These are phyloP conservation scores for Adelosebastes latens DNA, from an alignment of 2,797 vertebrate genomes.

Conservation along the genomic window DNA sequence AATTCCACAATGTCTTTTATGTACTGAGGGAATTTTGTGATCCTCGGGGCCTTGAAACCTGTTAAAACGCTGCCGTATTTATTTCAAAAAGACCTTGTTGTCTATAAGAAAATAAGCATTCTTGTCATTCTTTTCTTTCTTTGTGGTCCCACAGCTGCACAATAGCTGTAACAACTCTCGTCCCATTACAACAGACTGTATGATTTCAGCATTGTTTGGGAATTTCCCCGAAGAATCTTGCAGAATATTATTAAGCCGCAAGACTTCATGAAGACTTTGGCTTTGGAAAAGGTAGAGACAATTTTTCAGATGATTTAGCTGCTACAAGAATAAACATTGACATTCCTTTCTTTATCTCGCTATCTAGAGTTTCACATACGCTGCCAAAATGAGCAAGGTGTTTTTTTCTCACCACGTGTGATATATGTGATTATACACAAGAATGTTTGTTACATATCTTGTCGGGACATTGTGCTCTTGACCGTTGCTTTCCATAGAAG, in stretches of 20 bases:
- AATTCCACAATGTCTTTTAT: not conserved
- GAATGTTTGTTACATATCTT: slow-evolving; percentile 29
- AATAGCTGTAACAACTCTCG: slow-evolving; percentile 49
- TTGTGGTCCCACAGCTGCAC: slow-evolving; percentile 56
- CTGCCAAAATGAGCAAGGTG: slow-evolving; percentile 66
- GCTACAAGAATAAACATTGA: slow-evolving; percentile 81
- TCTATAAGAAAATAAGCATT: slow-evolving; percentile 49
- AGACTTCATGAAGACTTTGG: slow-evolving; percentile 61
- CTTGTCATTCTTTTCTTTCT: slow-evolving; percentile 42
- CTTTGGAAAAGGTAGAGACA: slow-evolving; percentile 67
- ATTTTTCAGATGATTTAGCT: slow-evolving; percentile 77
- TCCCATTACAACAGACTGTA: slow-evolving; percentile 49
- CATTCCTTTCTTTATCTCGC: slow-evolving; percentile 79
- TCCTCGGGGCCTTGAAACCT: not conserved
- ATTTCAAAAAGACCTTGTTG: slow-evolving; percentile 31
- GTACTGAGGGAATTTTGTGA: not conserved
- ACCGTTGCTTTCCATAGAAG: not conserved
- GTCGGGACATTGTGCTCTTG: slow-evolving; percentile 1
- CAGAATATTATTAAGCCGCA: slow-evolving; percentile 69
- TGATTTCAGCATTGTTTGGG: slow-evolving; percentile 73
- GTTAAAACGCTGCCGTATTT: slow-evolving; percentile 1
- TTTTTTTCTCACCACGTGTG: slow-evolving; percentile 24
- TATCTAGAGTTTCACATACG: slow-evolving; percentile 56
- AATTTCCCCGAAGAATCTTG: slow-evolving; percentile 77
- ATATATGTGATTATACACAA: slow-evolving; percentile 53